Percentiles rank a stretch among this genome's conserved stretches.
phyloP scores from a whole-genome alignment of 1,140 invertebrate genomes.

The Cydia amplana region DNA sequence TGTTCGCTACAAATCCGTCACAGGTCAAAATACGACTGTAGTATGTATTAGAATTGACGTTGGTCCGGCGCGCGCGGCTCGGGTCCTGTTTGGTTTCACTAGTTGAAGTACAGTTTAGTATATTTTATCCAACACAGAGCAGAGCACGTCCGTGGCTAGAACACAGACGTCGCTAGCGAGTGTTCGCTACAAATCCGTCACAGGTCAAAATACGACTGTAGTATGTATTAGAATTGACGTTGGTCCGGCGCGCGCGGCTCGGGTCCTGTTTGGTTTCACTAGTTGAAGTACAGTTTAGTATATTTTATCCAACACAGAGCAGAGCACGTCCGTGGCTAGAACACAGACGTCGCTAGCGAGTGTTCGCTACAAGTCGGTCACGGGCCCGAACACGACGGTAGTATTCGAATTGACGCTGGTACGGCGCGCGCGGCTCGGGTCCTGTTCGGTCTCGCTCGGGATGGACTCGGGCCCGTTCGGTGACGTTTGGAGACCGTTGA shows the following conservation, averaged over 20 bases:
- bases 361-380: conserved; percentile 77
- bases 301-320: conserved; percentile 49
- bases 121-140: conserved; percentile 48
- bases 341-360: conserved; percentile 46
- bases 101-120: not conserved
- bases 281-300: conserved; percentile 32
- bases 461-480: conserved; percentile 65
- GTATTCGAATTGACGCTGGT: conserved; percentile 62
- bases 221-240: conserved; percentile 62
- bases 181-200: conserved; percentile 77
- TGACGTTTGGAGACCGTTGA: conserved; percentile 60
- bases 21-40: conserved; percentile 72
- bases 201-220: conserved; percentile 72
- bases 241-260: no score
- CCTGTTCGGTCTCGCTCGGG: conserved; percentile 66
- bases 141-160: conserved; percentile 54
- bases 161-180: conserved; percentile 45
- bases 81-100: not conserved
- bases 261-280: conserved; percentile 64
- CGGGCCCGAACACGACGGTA: conserved; percentile 73
- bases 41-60: conserved; percentile 54
- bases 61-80: no score
- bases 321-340: conserved; percentile 53
- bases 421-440: conserved; percentile 52
- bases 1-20: conserved; percentile 76